Conservation (phyloP, 2,888 invertebrate genomes). For the Therioaphis trifolii region DNA sequence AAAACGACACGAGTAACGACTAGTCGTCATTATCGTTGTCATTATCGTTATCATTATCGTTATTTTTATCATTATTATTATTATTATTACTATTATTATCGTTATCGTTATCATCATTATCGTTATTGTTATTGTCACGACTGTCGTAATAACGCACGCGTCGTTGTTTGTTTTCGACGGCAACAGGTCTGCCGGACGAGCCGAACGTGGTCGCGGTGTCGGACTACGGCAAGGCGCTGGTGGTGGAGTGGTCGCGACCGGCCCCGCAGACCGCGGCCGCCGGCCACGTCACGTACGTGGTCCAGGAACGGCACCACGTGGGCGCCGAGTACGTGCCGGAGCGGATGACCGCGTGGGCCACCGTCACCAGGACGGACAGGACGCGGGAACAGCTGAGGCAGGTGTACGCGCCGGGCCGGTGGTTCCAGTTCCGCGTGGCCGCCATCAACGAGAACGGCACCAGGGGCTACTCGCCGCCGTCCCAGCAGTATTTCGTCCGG, state of each 20-base stretch:
- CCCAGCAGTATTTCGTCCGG: slow-evolving; percentile 66
- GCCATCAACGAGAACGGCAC: slow-evolving; percentile 80
- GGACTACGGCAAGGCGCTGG: slow-evolving; percentile 72
- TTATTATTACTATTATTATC: too few species aligned
- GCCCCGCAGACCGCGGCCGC: slow-evolving; percentile 71
- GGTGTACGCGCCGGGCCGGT: slow-evolving; percentile 74
- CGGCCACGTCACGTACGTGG: slow-evolving; percentile 71
- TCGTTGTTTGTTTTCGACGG: neutral
- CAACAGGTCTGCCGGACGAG: slow-evolving; percentile 74
- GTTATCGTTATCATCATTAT: too few species aligned
- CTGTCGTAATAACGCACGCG: too few species aligned
- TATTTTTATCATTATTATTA: too few species aligned
- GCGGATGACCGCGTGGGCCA: slow-evolving; percentile 76
- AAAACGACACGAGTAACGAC: too few species aligned
- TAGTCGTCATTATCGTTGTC: too few species aligned
- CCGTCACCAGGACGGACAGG: slow-evolving; percentile 72
- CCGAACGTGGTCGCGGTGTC: slow-evolving; percentile 74
- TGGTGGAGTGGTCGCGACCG: slow-evolving; percentile 71
- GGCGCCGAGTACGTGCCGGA: slow-evolving; percentile 76
- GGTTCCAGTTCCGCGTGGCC: slow-evolving; percentile 84
- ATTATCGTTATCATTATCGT: too few species aligned
- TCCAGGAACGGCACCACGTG: slow-evolving; percentile 79
- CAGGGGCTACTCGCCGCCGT: slow-evolving; percentile 77
- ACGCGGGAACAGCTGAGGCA: slow-evolving; percentile 72
- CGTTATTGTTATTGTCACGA: too few species aligned